Base-by-base conservation (phyloP, 2,797 vertebrate species). In the Ptychobarbus kaznakovi region DNA sequence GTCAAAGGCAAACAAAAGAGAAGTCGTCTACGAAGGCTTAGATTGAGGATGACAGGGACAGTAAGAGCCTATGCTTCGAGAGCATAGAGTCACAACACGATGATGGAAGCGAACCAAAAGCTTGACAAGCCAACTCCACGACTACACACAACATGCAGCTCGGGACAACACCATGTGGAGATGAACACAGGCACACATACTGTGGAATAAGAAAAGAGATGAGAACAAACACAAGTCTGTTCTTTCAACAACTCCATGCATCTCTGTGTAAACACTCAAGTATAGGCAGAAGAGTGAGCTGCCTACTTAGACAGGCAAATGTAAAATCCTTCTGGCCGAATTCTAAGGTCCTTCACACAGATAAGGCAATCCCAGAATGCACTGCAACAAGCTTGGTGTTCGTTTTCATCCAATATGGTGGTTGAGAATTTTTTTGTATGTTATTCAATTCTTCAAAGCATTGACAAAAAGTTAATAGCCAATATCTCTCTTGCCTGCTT, bases 201-300 rank as follows among this genome's bases (percentile, higher is more conserved):
- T 92, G 92, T 82, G 92, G 90, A 93, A 94, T 92, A 91, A 94
- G 94, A 94, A 93, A 94, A 96, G 94, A 95, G 94, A 95, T 94
- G 95, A 93, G 93, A 95, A 93, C 94, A 95, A 95, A 95, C 95
- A 94, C 90, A 94, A 91, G 94, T 93, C 95, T 94, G 94, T 95
- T 94, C 72, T 87, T 95, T 94, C 92, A 95, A 95, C 90, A 93
- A 93, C 93, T 96, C 96, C 98, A 99, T 99, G 98, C 98, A 97
- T 90, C 92, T 93, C 95, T 95, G 95, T 94, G 97, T 97, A 98
- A 98, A 98, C 98, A 97, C 96, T 99, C 97, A 97, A 99, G 97
- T 98, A 99, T 97, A 96, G 94, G 95, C 95, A 94, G 92, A 95
- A 89, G 88, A 74, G 56, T 74, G 44, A 49, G 25, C 51, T 20